Evolutionary conservation across 2,888 invertebrate genomes (phyloP).

Genomic region (Tethea ocularis): DNA sequence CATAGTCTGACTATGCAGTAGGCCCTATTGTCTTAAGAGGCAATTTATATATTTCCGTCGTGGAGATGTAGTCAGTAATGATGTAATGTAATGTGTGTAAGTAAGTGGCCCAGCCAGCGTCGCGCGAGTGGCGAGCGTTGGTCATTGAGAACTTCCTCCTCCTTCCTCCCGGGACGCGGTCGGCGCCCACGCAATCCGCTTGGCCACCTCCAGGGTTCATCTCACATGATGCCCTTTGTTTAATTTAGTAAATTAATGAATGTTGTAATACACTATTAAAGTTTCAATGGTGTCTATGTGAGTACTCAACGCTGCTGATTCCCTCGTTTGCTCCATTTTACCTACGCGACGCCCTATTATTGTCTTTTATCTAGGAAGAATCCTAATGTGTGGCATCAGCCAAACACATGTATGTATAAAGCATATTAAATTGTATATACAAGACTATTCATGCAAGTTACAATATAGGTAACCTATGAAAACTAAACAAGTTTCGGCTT

Average conservation of each 20-base stretch:
- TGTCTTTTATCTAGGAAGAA: no score
- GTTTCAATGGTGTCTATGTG: no score
- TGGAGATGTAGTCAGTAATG: constrained; percentile 39
- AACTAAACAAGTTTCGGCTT: neutral
- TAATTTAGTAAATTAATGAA: neutral
- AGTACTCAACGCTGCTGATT: neutral
- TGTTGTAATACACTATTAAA: neutral
- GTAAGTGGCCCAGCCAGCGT: constrained; percentile 24
- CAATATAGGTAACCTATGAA: no score
- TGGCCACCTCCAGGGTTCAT: neutral
- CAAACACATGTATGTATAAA: neutral
- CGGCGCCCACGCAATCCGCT: neutral
- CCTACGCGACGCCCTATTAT: neutral
- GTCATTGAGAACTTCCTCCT: constrained; percentile 48
- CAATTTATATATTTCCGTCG: constrained; percentile 39
- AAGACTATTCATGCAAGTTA: neutral
- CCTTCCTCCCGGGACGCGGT: constrained; percentile 36
- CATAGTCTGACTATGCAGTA: neutral
- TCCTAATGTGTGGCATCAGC: neutral
- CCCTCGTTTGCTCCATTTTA: neutral
- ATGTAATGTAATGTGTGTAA: constrained; percentile 37
- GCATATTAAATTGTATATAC: neutral
- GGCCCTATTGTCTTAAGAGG: constrained; percentile 26
- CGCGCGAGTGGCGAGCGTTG: constrained; percentile 31
- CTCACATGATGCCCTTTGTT: neutral